Conservation (phyloP, 2,888 invertebrate genomes). For the Carabus problematicus region DNA sequence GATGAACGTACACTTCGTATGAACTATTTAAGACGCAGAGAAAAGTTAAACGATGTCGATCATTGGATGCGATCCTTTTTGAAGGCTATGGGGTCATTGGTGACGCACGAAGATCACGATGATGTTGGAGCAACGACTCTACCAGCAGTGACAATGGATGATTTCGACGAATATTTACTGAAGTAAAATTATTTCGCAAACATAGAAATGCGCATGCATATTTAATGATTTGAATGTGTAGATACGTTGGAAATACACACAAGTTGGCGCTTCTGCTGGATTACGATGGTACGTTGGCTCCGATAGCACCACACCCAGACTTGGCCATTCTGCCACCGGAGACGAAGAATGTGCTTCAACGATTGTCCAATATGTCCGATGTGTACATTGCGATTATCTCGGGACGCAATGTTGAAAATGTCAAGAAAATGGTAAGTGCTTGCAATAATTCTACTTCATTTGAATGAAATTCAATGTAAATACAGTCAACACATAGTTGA, state of each 20-base stretch:
- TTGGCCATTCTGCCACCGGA: conserved; percentile 85
- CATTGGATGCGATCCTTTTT: conserved; percentile 90
- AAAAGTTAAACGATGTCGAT: conserved; percentile 83
- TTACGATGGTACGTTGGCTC: conserved; percentile 89
- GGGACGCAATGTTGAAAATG: conserved; percentile 85
- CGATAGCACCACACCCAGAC: conserved; percentile 89
- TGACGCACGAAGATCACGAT: conserved; percentile 75
- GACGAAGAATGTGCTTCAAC: conserved; percentile 82
- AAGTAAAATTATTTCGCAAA: conserved; percentile 66
- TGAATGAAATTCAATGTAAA: neutral
- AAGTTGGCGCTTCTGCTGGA: conserved; percentile 84
- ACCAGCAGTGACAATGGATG: conserved; percentile 90
- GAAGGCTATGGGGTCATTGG: conserved; percentile 83
- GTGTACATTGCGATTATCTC: conserved; percentile 88
- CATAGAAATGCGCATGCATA: neutral
- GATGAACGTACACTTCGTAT: conserved; percentile 86
- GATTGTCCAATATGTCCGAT: conserved; percentile 84
- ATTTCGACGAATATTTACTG: conserved; percentile 87
- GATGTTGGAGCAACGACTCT: conserved; percentile 84
- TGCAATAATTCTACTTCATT: neutral
- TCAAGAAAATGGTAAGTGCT: conserved; percentile 78
- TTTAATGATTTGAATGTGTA: conserved; percentile 53
- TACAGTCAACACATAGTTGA: too few relatives aligned
- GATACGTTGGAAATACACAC: conserved; percentile 85
- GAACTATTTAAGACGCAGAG: conserved; percentile 82